phyloP scores from a whole-genome alignment of 2,888 invertebrate genomes.

The Drosophila lutescens region DNA sequence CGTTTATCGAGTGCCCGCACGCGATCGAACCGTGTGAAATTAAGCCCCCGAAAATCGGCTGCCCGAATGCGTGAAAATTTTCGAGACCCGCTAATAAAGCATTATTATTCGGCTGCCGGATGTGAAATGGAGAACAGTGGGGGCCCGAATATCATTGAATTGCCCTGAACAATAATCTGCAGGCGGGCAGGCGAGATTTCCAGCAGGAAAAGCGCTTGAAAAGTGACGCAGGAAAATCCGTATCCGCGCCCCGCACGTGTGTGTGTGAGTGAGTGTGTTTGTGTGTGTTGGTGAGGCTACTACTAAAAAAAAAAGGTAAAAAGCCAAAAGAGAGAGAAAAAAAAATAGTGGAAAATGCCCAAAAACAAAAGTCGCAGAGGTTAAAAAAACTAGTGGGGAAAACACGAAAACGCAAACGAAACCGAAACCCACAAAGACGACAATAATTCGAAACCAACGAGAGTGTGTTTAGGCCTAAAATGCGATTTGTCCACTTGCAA shows the following conservation, averaged over 20 bases:
- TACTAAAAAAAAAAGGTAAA: conserved; percentile 32
- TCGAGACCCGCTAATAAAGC: conserved; percentile 73
- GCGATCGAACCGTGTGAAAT: conserved; percentile 53
- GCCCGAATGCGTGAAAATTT: conserved; percentile 69
- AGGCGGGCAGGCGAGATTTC: conserved; percentile 46
- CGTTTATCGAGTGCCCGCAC: conserved; percentile 46
- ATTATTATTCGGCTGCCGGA: conserved; percentile 57
- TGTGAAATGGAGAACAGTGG: conserved; percentile 54
- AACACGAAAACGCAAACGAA: not conserved
- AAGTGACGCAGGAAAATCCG: conserved; percentile 59
- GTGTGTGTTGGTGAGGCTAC: conserved; percentile 45
- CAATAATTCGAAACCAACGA: conserved; percentile 14
- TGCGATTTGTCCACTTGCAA: conserved; percentile 58
- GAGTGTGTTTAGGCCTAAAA: conserved; percentile 47
- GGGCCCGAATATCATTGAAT: conserved; percentile 11
- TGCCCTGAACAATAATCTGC: conserved; percentile 17
- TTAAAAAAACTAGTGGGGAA: conserved; percentile 54
- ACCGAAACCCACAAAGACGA: conserved; percentile 17
- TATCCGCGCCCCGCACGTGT: conserved; percentile 53
- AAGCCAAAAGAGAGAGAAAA: conserved; percentile 13
- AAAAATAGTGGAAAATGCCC: conserved; percentile 47
- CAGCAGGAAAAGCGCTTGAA: conserved; percentile 47
- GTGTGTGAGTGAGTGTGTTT: conserved; percentile 26
- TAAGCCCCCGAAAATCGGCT: conserved; percentile 50
- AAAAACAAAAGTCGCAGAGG: conserved; percentile 61